These are phyloP conservation scores for Apostichopus japonicus DNA, from an alignment of 35 echinoderm and acorn worm species.

Conservation along the genomic window DNA sequence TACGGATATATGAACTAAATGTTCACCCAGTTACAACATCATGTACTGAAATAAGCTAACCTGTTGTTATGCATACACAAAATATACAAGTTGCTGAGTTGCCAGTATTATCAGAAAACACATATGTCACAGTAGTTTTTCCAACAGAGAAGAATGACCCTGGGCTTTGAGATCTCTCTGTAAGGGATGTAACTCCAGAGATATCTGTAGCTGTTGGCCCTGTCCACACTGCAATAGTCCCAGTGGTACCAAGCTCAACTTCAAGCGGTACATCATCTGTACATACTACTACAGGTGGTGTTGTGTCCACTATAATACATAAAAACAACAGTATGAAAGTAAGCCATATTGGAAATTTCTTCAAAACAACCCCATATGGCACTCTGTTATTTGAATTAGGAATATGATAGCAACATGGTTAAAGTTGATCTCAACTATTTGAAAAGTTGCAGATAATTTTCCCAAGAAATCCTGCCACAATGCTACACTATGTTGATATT, in stretches of 20 bases:
- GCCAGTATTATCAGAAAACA: constrained; percentile 37
- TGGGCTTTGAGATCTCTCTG: background rate
- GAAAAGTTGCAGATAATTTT: too few relatives aligned
- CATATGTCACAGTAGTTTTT: constrained; percentile 30
- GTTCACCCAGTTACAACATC: background rate
- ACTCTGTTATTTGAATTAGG: too few relatives aligned
- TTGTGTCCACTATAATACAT: constrained; percentile 12
- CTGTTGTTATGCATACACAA: background rate
- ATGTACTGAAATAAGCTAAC: background rate
- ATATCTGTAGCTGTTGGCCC: constrained; percentile 49
- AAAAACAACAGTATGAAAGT: background rate
- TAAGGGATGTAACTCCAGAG: background rate
- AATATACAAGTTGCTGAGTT: constrained; percentile 53
- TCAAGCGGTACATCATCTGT: background rate
- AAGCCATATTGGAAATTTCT: too few relatives aligned
- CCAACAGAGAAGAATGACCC: constrained; percentile 28
- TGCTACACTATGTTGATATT: too few relatives aligned
- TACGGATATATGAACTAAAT: background rate
- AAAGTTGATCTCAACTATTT: too few relatives aligned
- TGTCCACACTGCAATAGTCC: constrained; percentile 4
- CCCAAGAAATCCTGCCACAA: too few relatives aligned
- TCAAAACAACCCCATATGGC: too few relatives aligned
- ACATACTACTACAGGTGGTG: constrained; percentile 35
- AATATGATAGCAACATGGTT: too few relatives aligned
- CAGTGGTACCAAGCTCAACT: background rate